These are phyloP conservation scores for Chaitophorus viminalis DNA, from an alignment of 2,888 invertebrate species.

Conservation along the genomic window DNA sequence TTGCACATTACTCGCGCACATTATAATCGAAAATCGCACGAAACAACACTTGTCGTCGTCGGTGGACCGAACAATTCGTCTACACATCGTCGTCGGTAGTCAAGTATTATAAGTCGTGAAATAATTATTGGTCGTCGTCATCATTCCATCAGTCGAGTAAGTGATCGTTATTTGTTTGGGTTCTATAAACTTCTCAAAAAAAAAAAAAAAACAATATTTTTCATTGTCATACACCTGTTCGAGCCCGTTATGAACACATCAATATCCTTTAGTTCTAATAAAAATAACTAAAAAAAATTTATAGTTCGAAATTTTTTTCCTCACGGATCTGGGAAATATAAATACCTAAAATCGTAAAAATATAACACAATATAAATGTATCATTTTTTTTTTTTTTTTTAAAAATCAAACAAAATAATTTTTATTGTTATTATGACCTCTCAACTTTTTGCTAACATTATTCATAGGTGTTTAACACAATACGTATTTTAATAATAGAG, in stretches of 20 bases:
- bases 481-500: constrained; percentile 19
- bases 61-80: background rate
- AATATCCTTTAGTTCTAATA: background rate
- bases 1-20: background rate
- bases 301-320: background rate
- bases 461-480: background rate
- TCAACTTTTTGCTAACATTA: background rate
- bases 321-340: background rate
- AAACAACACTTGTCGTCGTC: background rate
- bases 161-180: background rate
- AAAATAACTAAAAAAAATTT: background rate
- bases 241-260: background rate
- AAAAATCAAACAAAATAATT: background rate
- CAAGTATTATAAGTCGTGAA: background rate
- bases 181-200: background rate
- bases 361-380: too few species aligned
- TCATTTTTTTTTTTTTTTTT: background rate
- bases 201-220: background rate
- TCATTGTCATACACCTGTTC: background rate
- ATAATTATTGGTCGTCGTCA: background rate
- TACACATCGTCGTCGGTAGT: background rate
- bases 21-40: background rate
- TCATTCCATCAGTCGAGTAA: background rate
- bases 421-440: background rate
- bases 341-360: background rate